phyloP scores from a whole-genome alignment of 1,140 invertebrate genomes.

The Littorina saxatilis region DNA sequence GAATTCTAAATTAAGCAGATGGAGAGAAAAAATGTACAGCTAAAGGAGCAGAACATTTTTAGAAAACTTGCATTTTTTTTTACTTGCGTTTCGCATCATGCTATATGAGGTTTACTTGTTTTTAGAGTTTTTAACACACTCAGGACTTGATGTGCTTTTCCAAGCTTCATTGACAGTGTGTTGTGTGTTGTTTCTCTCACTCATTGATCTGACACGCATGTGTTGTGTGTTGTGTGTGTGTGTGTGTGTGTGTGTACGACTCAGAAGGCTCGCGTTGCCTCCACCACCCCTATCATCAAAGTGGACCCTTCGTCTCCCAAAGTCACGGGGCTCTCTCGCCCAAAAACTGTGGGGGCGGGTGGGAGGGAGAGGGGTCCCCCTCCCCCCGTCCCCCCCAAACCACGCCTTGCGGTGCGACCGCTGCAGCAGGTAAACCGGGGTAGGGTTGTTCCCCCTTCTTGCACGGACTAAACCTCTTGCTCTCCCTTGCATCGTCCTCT shows the following conservation, averaged over 20 bases:
- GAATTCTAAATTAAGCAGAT: no score
- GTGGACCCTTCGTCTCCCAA: not conserved
- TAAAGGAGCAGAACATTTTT: no score
- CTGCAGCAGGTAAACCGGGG: constrained; percentile 35
- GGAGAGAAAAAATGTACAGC: no score
- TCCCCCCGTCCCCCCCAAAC: constrained; percentile 55
- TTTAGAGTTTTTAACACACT: not conserved
- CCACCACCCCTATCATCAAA: not conserved
- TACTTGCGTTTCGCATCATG: no score
- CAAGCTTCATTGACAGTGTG: no score
- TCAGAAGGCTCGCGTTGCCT: not conserved
- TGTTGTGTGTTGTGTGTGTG: not conserved
- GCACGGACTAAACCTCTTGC: not conserved
- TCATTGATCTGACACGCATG: not conserved
- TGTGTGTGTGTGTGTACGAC: not conserved
- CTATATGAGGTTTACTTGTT: not conserved
- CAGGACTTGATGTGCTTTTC: no score
- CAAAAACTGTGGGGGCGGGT: constrained; percentile 7
- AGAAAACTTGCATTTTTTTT: no score
- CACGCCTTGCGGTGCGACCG: constrained; percentile 25
- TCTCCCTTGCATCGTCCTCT: not conserved
- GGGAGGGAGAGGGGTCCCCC: constrained; percentile 42
- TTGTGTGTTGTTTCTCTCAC: no score
- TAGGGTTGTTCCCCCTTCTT: not conserved
- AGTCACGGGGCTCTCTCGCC: not conserved